Evolutionary conservation across 2,888 invertebrate genomes (phyloP), one percentile per base, ranked within the genome.

Genomic region (Leptothorax acervorum): DNA sequence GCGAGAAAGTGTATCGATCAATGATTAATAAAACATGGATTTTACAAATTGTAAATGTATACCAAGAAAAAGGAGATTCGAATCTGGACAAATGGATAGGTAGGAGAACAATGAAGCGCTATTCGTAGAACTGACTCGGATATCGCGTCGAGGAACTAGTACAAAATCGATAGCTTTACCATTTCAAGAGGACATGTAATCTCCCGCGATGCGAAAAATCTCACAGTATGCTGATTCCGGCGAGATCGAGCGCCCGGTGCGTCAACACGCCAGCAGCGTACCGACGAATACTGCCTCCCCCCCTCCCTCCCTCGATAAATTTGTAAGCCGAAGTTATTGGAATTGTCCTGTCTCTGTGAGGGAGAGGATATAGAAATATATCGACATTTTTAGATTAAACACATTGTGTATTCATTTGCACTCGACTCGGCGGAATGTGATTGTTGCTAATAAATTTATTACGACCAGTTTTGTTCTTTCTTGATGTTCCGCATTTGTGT

Each of bases 121-220:
- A 76, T 71, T 79, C 28, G 31, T 45, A 53, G 45, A 53, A 60
- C 66, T 62, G 74, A 73, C 48, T 85, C 65, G 68, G 53, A 84
- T 75, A 39, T 63, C 75, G 82, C 75, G 82, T 84, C 85, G 83
- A 90, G 81, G 71, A 88, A 87, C 88, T 87, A 90, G 91, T 91
- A 91, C 91, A 91, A 91, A 91, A 88, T 86, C 82, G 81, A 86
- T 89, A 90, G 89, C 86, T 89, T 90, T 89, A 87, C 84, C 82
- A 68, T 55, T 82, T 84, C 42, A 28, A 82, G 60, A 18, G 65
- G 23, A 31, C 8, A 23, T n/a, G 23, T 15, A 12, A 57, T 15
- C 18, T 6, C 70, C 28, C 31, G 53, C 31, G 70, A 51, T 9
- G 15, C 39, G 35, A 55, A 57, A 18, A 35, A 57, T 57, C 55